Conservation (phyloP, 2,888 invertebrate genomes). For the Himalopsyche kuldschensis region DNA sequence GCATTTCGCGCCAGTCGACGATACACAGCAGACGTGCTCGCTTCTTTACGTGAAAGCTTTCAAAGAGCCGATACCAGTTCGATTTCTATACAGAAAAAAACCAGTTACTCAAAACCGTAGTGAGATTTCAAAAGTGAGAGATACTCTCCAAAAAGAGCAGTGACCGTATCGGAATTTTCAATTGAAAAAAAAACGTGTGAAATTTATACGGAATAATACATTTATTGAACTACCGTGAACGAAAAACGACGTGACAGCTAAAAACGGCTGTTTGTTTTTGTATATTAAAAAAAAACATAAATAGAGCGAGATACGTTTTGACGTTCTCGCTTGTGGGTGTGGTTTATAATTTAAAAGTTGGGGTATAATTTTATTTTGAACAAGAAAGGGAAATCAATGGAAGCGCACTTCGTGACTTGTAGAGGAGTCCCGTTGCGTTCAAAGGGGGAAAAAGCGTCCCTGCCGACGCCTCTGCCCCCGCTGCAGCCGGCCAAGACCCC, state of each 20-base stretch:
- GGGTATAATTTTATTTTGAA: constrained; percentile 7
- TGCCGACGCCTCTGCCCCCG: constrained; percentile 22
- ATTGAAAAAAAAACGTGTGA: not conserved
- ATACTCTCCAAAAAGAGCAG: constrained; percentile 15
- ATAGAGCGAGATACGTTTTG: not conserved
- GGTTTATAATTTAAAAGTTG: not conserved
- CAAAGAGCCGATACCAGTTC: constrained; percentile 15
- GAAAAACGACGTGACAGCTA: not conserved
- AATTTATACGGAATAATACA: not conserved
- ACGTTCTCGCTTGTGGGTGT: not conserved
- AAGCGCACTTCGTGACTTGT: constrained; percentile 62
- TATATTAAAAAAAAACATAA: not conserved
- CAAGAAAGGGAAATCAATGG: constrained; percentile 54
- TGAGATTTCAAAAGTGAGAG: constrained; percentile 10
- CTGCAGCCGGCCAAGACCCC: constrained; percentile 29
- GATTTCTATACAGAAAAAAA: constrained; percentile 19
- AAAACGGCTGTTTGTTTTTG: not conserved
- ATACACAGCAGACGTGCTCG: not conserved
- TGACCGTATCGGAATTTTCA: constrained; percentile 21
- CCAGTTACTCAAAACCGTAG: constrained; percentile 14
- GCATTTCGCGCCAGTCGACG: constrained; percentile 26
- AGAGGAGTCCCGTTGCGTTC: constrained; percentile 30
- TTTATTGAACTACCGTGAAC: not conserved
- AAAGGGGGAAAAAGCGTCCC: constrained; percentile 45
- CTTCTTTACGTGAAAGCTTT: constrained; percentile 1